These are phyloP conservation scores for Amazona guildingii DNA, from an alignment of 2,113 vertebrate genomes.

Conservation along the genomic window DNA sequence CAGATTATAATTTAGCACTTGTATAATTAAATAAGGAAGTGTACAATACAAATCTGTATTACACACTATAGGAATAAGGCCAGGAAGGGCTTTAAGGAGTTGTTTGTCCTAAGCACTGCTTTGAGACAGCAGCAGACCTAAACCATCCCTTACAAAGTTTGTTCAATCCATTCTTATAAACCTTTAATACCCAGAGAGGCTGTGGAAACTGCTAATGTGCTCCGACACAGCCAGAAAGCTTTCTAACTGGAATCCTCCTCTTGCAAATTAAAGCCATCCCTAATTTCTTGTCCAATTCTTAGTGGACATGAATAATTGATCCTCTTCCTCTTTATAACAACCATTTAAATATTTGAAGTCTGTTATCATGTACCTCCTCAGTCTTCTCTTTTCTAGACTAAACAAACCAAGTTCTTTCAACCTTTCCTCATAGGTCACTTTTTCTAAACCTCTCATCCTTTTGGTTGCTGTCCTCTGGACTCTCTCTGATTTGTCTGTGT, in stretches of 20 bases:
- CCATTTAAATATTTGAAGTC: constrained; percentile 62
- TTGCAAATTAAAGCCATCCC: constrained; percentile 42
- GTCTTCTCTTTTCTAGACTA: constrained; percentile 63
- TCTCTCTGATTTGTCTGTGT: not conserved
- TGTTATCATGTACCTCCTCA: constrained; percentile 63
- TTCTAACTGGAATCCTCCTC: constrained; percentile 4
- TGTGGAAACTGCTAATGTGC: constrained; percentile 6
- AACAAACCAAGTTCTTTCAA: constrained; percentile 66
- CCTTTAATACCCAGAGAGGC: not conserved
- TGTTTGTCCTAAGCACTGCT: not conserved
- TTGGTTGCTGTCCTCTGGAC: constrained; percentile 11
- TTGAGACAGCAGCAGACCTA: not conserved
- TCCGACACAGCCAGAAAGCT: not conserved
- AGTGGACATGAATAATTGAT: constrained; percentile 63
- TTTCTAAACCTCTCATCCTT: constrained; percentile 49
- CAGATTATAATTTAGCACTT: not conserved
- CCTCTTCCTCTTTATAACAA: constrained; percentile 54
- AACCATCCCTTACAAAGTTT: not conserved
- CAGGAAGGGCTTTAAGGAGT: constrained; percentile 6
- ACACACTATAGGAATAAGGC: not conserved
- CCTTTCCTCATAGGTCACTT: constrained; percentile 61
- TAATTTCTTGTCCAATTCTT: constrained; percentile 56
- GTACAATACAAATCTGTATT: not conserved
- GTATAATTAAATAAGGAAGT: not conserved
- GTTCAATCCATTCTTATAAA: constrained; percentile 6